Conservation (phyloP, 2,113 vertebrate species). For the Nyctibius bracteatus region DNA sequence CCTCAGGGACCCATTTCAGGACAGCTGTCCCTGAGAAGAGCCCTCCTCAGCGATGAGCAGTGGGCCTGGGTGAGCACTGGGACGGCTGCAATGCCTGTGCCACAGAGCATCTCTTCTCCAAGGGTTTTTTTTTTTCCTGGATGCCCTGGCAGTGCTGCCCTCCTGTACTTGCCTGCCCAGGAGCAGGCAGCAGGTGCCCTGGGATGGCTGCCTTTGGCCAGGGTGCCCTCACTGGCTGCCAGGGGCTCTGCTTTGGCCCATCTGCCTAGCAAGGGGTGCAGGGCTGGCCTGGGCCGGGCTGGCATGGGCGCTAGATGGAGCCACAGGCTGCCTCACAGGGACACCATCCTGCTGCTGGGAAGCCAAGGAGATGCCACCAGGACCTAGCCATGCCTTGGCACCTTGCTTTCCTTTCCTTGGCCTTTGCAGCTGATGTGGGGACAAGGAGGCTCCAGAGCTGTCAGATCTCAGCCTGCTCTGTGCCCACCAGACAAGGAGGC, state of each 20-base stretch:
- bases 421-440: neutral
- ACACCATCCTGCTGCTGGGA: neutral
- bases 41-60: neutral
- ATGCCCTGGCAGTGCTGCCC: neutral
- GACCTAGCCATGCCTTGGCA: fast-evolving
- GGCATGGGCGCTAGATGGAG: conserved; percentile 29
- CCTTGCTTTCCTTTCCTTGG: neutral
- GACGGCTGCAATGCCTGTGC: neutral
- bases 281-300: neutral
- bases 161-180: neutral
- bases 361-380: neutral
- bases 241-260: neutral
- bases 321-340: neutral
- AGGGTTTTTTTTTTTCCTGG: neutral
- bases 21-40: neutral
- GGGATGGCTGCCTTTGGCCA: neutral
- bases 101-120: neutral
- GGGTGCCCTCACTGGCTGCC: neutral
- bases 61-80: neutral
- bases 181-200: neutral
- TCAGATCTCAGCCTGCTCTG: neutral
- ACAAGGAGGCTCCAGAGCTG: neutral
- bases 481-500: neutral
- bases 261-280: neutral
- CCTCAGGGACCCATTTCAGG: neutral